These are phyloP conservation scores for Rhimphoctona megacephalus DNA, from an alignment of 2,888 invertebrate genomes.

Conservation along the genomic window DNA sequence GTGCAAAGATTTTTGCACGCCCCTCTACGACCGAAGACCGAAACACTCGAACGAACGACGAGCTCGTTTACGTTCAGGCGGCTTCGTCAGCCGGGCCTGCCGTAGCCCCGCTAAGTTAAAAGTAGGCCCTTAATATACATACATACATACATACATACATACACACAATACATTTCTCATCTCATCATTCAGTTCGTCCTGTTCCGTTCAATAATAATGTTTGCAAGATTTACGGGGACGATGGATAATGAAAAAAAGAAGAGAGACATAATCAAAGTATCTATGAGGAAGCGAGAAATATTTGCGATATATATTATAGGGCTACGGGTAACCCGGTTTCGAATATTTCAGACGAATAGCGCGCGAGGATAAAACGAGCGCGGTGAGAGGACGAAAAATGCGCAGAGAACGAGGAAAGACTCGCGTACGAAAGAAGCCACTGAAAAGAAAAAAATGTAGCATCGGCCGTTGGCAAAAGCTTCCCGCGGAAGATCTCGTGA, in stretches of 20 bases:
- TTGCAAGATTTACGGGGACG: neutral
- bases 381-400: no score
- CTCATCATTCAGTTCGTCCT: neutral
- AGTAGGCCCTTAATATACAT: neutral
- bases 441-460: conserved; percentile 50
- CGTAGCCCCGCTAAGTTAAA: no score
- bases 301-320: neutral
- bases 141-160: no score
- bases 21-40: neutral
- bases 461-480: conserved; percentile 22
- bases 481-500: conserved; percentile 52
- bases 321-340: no score
- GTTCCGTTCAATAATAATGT: neutral
- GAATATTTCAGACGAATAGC: no score
- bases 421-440: conserved; percentile 26
- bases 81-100: no score
- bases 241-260: neutral
- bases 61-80: neutral
- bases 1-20: no score
- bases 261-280: neutral
- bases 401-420: no score
- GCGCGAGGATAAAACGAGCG: no score
- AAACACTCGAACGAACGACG: neutral
- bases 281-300: neutral
- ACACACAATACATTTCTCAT: no score